Evolutionary conservation across 2,113 vertebrate species (phyloP).

Genomic region (Psettodes erumei): DNA sequence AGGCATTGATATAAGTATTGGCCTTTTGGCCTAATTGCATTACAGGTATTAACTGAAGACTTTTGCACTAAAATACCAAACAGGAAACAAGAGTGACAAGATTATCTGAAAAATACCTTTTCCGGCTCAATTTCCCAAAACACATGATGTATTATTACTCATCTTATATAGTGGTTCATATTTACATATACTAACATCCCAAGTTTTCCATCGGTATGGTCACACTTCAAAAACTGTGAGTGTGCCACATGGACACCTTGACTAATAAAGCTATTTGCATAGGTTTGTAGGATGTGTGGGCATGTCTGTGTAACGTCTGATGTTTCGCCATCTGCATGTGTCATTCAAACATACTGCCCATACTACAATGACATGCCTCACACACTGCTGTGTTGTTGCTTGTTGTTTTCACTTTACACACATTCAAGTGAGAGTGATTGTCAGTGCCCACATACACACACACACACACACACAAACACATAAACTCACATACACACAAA

Average conservation of each 20-base stretch:
- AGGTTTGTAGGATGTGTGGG: neutral
- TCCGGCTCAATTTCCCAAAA: too few species aligned
- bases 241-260: neutral
- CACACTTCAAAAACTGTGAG: neutral
- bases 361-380: neutral
- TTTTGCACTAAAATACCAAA: too few species aligned
- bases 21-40: too few species aligned
- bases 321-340: neutral
- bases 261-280: neutral
- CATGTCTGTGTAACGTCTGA: neutral
- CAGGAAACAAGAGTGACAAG: too few species aligned
- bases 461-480: constrained; percentile 23
- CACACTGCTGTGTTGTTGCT: neutral
- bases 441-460: neutral
- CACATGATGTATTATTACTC: too few species aligned
- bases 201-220: too few species aligned
- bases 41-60: too few species aligned
- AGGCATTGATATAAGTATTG: too few species aligned
- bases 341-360: neutral
- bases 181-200: too few species aligned
- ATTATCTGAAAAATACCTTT: too few species aligned
- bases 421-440: constrained; percentile 19
- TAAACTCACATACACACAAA: constrained; percentile 11
- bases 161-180: too few species aligned
- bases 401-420: constrained; percentile 4